phyloP scores from a whole-genome alignment of 2,888 invertebrate species.

The Orchestes rusci region DNA sequence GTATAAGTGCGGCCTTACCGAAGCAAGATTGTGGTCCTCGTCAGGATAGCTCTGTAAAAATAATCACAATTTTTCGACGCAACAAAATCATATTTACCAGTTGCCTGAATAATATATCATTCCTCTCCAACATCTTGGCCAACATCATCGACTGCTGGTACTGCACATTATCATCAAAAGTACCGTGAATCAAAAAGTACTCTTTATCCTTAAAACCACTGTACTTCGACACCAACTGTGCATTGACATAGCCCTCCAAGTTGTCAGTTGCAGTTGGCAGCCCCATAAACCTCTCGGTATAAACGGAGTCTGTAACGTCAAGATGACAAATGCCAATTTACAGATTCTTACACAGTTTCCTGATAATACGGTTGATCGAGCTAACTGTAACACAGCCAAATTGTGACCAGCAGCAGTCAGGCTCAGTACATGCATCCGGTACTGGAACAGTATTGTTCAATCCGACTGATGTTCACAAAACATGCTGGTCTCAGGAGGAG shows the following conservation, averaged over 20 bases:
- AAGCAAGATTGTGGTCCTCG: constrained; percentile 80
- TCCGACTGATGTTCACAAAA: constrained; percentile 35
- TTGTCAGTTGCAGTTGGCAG: constrained; percentile 67
- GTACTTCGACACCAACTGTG: constrained; percentile 67
- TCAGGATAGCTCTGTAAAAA: constrained; percentile 82
- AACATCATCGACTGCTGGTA: constrained; percentile 94
- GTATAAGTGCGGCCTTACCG: constrained; percentile 81
- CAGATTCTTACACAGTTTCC: no score
- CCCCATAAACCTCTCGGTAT: constrained; percentile 96
- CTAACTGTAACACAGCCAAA: no score
- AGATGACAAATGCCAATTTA: no score
- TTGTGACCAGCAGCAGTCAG: no score
- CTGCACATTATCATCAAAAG: constrained; percentile 93
- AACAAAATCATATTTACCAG: constrained; percentile 57
- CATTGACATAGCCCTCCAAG: constrained; percentile 61
- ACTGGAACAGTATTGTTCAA: constrained; percentile 41
- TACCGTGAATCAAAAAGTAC: constrained; percentile 90
- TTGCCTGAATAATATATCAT: constrained; percentile 84
- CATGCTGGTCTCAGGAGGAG: constrained; percentile 41
- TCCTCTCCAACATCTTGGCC: constrained; percentile 74
- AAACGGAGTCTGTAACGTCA: constrained; percentile 75
- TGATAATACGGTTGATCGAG: no score
- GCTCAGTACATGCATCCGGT: constrained; percentile 21
- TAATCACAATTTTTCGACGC: constrained; percentile 1
- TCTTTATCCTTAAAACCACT: constrained; percentile 58